Evolutionary conservation across 2,797 vertebrate species (phyloP).

Genomic region (Gephyroberyx darwinii): DNA sequence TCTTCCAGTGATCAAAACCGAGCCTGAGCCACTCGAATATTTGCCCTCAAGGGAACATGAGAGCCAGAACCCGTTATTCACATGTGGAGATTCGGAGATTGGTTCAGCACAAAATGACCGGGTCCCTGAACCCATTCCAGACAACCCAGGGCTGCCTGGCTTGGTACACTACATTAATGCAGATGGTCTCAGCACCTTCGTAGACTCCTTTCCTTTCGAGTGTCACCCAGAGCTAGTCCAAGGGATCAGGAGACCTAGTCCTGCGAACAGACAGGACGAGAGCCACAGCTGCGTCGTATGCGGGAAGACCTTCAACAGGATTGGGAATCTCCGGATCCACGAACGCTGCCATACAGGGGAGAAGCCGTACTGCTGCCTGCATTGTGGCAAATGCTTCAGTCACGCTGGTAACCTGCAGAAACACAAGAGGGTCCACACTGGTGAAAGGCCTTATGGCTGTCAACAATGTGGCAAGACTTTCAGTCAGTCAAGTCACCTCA

Average conservation of each 20-base stretch:
- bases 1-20: constrained; percentile 62
- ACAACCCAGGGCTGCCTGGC: constrained; percentile 1
- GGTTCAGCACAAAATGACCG: background rate
- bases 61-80: background rate
- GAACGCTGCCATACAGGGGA: constrained; percentile 78
- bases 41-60: constrained; percentile 18
- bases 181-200: constrained; percentile 25
- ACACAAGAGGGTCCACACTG: constrained; percentile 78
- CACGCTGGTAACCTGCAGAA: constrained; percentile 79
- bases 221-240: constrained; percentile 43
- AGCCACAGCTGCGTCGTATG: constrained; percentile 68
- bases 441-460: constrained; percentile 79
- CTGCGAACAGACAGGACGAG: constrained; percentile 40
- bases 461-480: constrained; percentile 79
- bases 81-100: constrained; percentile 7
- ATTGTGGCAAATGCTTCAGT: constrained; percentile 75
- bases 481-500: constrained; percentile 67
- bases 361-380: constrained; percentile 74
- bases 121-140: background rate
- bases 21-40: constrained; percentile 48
- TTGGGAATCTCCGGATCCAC: constrained; percentile 74
- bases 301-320: constrained; percentile 74
- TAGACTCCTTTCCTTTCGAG: constrained; percentile 33
- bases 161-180: constrained; percentile 26
- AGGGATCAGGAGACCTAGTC: constrained; percentile 45